Evolutionary conservation across 2,113 vertebrate species (phyloP), one percentile per base, ranked within the genome.

Genomic region (Clarias gariepinus): DNA sequence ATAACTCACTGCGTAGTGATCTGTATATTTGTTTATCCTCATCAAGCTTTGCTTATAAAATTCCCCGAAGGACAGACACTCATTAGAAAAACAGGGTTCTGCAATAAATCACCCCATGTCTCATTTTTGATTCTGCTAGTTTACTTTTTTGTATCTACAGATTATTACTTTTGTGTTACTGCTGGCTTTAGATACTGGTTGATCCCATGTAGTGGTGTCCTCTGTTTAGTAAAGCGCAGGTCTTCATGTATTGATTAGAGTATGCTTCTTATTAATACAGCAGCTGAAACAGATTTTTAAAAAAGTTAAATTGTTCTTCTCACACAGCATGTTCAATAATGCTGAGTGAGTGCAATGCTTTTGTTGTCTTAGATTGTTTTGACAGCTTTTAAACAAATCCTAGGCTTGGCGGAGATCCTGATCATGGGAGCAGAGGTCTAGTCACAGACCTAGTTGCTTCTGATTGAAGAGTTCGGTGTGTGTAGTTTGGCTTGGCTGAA

Each of bases 341-440:
- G 73, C 87, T 82, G 85, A 88, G 82, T 63, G 41, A 23, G 58
- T 79, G 41, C 55, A 85, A 66, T 4, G 28, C 33, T 53, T 73
- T 47, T 78, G 58, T 28, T 57, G 47, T 58, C 69, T 83, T n/a
- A 12, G 83, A 78, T 79, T 84, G 89, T 91, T 90, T 86, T 87
- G 85, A 87, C 85, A 89, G 80, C 58, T 91, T 87, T 91, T 80
- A 90, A 91, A 89, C 66, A 86, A 87, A 81, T 64, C 80, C 28
- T 58, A 7, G 28, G 77, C 68, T 87, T 71, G 68, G 73, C 78
- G 64, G 78, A 86, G 57, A 80, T 69, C 55, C 41, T 74, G 80
- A 84, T 88, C 74, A 41, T 68, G 28, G 61, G 61, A 86, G 55
- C 30, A 61, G 58, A 61, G 74, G 53, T 66, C 21, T n/a, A 6